A percentile compares a stretch with the other conserved stretches of the same genome.
phyloP scores from a whole-genome alignment of 2,797 vertebrate genomes.

The Mycteria americana region DNA sequence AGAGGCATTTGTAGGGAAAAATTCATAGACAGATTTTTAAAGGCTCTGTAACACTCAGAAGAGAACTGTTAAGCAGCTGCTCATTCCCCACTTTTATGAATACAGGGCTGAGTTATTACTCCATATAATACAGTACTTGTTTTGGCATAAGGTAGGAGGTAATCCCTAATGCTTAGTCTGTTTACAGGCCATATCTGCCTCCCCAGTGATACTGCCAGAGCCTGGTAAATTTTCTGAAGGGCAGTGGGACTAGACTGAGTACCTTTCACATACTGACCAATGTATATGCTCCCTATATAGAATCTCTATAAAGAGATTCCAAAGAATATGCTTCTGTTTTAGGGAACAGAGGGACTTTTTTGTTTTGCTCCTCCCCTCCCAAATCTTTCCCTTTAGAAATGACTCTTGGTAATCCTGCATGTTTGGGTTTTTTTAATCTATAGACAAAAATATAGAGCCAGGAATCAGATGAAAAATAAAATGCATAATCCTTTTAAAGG shows the following conservation, averaged over 20 bases:
- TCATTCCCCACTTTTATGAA: conserved; percentile 3
- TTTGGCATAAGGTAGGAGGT: conserved; percentile 18
- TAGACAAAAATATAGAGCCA: conserved; percentile 8
- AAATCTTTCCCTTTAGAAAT: neutral
- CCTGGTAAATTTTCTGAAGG: neutral
- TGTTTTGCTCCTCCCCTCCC: neutral
- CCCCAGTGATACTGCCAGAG: neutral
- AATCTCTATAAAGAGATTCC: neutral
- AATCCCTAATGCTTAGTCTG: conserved; percentile 11
- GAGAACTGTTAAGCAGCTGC: conserved; percentile 9
- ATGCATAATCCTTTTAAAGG: neutral
- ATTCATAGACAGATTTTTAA: conserved; percentile 24
- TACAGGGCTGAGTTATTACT: conserved; percentile 1
- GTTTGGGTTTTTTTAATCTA: neutral
- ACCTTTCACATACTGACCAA: neutral
- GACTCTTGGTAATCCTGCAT: neutral
- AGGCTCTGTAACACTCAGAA: neutral
- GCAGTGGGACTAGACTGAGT: neutral
- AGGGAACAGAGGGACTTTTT: neutral
- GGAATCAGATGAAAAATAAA: neutral
- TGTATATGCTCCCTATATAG: neutral
- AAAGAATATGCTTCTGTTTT: conserved; percentile 25
- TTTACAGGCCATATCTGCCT: neutral
- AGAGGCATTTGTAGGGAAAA: conserved; percentile 11
- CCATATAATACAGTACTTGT: conserved; percentile 28